These are phyloP conservation scores for Parnassius apollo DNA, from an alignment of 2,888 invertebrate species.

Conservation along the genomic window DNA sequence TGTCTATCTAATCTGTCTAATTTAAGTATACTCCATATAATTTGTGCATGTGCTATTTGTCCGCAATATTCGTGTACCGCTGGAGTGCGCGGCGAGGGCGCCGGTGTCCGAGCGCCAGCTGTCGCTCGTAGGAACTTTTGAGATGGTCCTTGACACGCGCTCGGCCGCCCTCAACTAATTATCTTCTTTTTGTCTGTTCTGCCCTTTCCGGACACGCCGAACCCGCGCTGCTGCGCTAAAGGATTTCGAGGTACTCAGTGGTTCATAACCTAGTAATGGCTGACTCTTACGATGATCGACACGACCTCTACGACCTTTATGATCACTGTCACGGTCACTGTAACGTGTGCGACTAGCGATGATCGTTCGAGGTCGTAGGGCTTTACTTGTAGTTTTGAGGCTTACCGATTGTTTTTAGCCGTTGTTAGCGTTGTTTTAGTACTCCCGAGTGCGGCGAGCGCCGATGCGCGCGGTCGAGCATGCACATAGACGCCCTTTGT, in stretches of 20 bases:
- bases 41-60: constrained; percentile 72
- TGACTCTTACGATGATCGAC: constrained; percentile 72
- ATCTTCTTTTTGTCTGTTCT: constrained; percentile 85
- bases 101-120: constrained; percentile 26
- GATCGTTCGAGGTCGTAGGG: constrained; percentile 80
- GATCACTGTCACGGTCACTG: constrained; percentile 66
- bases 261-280: constrained; percentile 78
- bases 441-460: constrained; percentile 78
- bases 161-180: constrained; percentile 82
- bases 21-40: constrained; percentile 43
- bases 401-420: constrained; percentile 81
- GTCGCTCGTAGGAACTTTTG: constrained; percentile 89
- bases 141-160: constrained; percentile 91
- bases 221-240: constrained; percentile 85
- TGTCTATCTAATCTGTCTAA: constrained; percentile 55
- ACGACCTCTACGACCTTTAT: constrained; percentile 62
- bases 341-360: constrained; percentile 65
- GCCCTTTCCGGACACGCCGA: constrained; percentile 86
- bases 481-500: constrained; percentile 79
- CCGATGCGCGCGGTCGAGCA: constrained; percentile 72
- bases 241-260: constrained; percentile 92
- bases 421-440: constrained; percentile 81
- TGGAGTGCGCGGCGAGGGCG: constrained; percentile 34
- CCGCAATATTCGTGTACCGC: constrained; percentile 43
- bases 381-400: constrained; percentile 82